Evolutionary conservation across 2,113 vertebrate species (phyloP).

Genomic region (Labeo rohita): DNA sequence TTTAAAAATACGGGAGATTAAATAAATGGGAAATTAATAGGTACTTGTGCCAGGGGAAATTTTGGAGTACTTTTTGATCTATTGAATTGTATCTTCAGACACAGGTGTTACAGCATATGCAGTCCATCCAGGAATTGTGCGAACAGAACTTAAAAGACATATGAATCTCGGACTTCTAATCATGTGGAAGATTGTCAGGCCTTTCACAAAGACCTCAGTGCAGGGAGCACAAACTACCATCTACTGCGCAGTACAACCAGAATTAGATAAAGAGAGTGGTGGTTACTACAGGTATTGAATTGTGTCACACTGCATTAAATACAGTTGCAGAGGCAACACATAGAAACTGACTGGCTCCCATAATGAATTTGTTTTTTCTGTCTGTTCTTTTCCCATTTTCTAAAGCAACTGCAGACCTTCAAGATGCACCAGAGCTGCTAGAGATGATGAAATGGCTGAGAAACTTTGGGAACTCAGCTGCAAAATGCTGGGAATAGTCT

Average conservation of each 20-base stretch:
- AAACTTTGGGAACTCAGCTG: slow-evolving; percentile 66
- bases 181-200: slow-evolving; percentile 56
- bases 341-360: not conserved
- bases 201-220: slow-evolving; percentile 59
- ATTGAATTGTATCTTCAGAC: slow-evolving; percentile 40
- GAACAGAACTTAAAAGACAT: slow-evolving; percentile 64
- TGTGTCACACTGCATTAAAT: not conserved
- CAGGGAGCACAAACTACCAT: slow-evolving; percentile 67
- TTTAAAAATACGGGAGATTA: not conserved
- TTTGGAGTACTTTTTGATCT: not conserved
- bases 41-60: not conserved
- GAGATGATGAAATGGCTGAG: slow-evolving; percentile 61
- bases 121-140: slow-evolving; percentile 65
- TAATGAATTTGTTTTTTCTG: not conserved
- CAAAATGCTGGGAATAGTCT: slow-evolving; percentile 61
- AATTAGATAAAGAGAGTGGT: slow-evolving; percentile 56
- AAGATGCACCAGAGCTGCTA: slow-evolving; percentile 50
- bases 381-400: not conserved
- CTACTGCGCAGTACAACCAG: slow-evolving; percentile 63
- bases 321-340: not conserved
- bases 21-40: not conserved
- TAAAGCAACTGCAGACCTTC: slow-evolving; percentile 59
- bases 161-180: slow-evolving; percentile 53
- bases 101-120: slow-evolving; percentile 62
- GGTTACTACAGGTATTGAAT: slow-evolving; percentile 60